Evolutionary conservation across 2,888 invertebrate genomes (phyloP), one percentile per base, ranked within the genome.

Genomic region (Agrotis clavis): DNA sequence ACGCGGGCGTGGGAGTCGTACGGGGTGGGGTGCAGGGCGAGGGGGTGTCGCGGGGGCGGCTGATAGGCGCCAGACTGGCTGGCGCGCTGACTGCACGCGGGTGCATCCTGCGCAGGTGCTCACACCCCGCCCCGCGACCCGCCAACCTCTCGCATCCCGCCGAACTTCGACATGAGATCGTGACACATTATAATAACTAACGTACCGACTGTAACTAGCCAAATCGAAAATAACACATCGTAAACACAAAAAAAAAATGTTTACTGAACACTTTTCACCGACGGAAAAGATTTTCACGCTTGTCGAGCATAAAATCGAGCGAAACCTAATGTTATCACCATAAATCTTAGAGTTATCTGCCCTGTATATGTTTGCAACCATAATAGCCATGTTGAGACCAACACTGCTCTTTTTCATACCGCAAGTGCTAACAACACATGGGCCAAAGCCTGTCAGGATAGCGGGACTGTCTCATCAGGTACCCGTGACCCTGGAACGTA

Each of bases 31-130:
- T 16, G 9, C 7, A 16, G 6, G 2, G 41, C 16, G 4, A 2
- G 74, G 14, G 81, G 82, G 79, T 74, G 85, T 47, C 63, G 72
- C 78, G 82, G 74, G 81, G 81, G 82, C 74, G 86, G 86, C 60
- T 74, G 84, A 71, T 78, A 72, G 95, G 94, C 95, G 95, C 95
- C 95, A 94, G 95, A 92, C 95, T 89, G 95, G 86, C 95, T 95
- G 95, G 95, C 95, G 93, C 93, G 90, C 86, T 86, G 93, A 92
- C 92, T 95, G 90, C 90, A 90, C 86, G 87, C 92, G 79, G 82
- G 82, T 90, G 90, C 90, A 90, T 87, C 95, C 92, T 88, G 92
- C 93, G 94, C 95, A 95, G 95, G 95, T 95, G 94, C 92, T 90
- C 83, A 68, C 71, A 67, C 76, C 62, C 41, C 57, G 19, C 53